phyloP scores from a whole-genome alignment of 2,113 vertebrate genomes.

The Cygnus atratus region DNA sequence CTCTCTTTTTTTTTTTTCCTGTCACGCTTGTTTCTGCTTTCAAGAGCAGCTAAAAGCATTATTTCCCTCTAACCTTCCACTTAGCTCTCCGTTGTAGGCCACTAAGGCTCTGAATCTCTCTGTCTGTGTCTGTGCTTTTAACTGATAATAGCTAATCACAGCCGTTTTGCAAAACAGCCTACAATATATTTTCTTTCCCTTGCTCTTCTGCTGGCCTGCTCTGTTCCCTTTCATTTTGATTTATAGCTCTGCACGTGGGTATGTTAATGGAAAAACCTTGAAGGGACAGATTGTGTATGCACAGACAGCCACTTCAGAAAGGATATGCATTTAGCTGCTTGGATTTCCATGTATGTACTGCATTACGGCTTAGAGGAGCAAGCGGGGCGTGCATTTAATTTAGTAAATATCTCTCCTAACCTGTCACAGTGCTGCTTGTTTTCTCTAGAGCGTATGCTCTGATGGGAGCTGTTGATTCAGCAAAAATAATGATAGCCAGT shows the following conservation, averaged over 20 bases:
- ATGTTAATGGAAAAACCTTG: slow-evolving; percentile 9
- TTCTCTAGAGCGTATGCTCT: neutral
- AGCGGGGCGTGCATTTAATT: neutral
- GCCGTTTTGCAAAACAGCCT: neutral
- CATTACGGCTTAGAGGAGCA: neutral
- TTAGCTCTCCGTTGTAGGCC: neutral
- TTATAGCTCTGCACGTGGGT: neutral
- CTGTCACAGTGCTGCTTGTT: neutral
- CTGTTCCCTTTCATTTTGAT: slow-evolving; percentile 32
- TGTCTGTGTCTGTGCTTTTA: accelerated
- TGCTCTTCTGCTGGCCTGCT: neutral
- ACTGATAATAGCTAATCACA: neutral
- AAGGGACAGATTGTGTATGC: neutral
- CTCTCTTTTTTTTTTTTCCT: neutral
- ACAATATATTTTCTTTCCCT: neutral
- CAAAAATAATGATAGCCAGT: neutral
- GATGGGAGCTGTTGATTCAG: slow-evolving; percentile 29
- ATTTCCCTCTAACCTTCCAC: neutral
- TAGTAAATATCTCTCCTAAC: neutral
- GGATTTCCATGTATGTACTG: neutral
- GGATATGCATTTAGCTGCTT: neutral
- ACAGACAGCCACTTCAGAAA: neutral
- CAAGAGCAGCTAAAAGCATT: neutral
- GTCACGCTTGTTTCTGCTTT: neutral
- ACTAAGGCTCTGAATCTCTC: neutral